Conservation (phyloP, 2,113 vertebrate species). For the Loxodonta africana region DNA sequence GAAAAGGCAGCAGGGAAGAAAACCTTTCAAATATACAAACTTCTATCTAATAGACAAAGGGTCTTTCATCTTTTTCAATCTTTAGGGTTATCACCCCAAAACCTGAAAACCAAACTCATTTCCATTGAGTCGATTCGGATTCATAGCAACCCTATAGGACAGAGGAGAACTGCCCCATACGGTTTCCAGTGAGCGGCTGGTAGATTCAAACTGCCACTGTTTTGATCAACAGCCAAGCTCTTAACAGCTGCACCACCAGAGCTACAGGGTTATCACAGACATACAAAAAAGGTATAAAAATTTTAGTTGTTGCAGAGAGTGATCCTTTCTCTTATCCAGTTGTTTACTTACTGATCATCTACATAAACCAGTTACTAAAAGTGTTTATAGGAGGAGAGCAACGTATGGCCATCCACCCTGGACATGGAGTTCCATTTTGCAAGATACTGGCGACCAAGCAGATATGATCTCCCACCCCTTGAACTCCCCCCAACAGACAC, state of each 20-base stretch:
- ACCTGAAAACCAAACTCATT: too few species aligned
- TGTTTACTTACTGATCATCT: background rate
- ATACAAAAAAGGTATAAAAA: background rate
- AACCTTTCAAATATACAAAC: background rate
- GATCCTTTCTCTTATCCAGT: background rate
- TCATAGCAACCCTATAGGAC: too few species aligned
- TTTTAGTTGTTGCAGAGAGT: background rate
- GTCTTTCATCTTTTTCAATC: background rate
- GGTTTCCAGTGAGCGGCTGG: too few species aligned
- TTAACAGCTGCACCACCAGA: too few species aligned
- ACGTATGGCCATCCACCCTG: background rate
- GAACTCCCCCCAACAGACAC: background rate
- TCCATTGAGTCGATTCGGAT: too few species aligned
- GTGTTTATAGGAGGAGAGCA: background rate
- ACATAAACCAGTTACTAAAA: background rate
- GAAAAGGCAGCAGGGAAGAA: background rate
- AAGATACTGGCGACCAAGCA: background rate
- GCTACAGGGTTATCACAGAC: background rate
- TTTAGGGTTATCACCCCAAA: background rate
- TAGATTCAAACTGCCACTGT: too few species aligned
- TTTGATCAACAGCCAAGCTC: too few species aligned
- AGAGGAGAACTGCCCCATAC: too few species aligned
- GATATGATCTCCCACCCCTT: background rate
- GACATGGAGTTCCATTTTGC: slow-evolving; percentile 13
- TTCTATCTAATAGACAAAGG: background rate